These are phyloP conservation scores for Pterocles orientalis DNA, from an alignment of 2,113 vertebrate genomes.

Conservation along the genomic window DNA sequence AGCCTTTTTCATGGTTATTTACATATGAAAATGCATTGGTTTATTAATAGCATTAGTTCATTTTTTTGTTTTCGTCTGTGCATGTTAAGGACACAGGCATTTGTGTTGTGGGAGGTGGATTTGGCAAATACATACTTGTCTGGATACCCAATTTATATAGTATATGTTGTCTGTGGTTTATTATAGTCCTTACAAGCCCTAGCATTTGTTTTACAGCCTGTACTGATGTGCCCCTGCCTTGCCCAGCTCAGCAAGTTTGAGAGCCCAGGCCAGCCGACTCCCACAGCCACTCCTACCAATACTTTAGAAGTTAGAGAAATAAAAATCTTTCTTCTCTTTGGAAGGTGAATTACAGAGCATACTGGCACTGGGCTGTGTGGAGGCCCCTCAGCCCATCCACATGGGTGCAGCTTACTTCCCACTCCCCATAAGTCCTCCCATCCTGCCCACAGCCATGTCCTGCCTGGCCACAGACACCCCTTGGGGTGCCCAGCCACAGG, in stretches of 20 bases:
- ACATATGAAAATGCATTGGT: background rate
- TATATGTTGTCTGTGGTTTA: background rate
- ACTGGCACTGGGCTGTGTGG: background rate
- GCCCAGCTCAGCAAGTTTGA: background rate
- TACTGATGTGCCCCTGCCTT: background rate
- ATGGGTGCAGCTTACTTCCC: background rate
- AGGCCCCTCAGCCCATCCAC: background rate
- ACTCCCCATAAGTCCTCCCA: background rate
- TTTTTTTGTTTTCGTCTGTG: background rate
- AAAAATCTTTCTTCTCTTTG: background rate
- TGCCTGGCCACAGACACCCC: background rate
- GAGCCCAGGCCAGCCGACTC: constrained; percentile 8
- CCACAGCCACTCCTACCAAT: background rate
- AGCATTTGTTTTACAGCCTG: constrained; percentile 19
- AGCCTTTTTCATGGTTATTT: background rate
- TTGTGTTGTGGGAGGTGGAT: background rate
- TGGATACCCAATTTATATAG: background rate
- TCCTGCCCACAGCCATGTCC: accelerated
- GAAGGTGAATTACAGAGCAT: background rate
- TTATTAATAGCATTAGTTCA: background rate
- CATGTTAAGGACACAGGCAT: background rate
- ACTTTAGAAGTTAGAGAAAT: background rate
- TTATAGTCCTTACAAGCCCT: background rate
- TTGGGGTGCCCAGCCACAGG: background rate
- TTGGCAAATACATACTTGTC: background rate